A percentile compares a stretch with the other conserved stretches of the same genome.
Evolutionary conservation across 2,113 vertebrate genomes (phyloP).

Genomic region (Myodes glareolus): DNA sequence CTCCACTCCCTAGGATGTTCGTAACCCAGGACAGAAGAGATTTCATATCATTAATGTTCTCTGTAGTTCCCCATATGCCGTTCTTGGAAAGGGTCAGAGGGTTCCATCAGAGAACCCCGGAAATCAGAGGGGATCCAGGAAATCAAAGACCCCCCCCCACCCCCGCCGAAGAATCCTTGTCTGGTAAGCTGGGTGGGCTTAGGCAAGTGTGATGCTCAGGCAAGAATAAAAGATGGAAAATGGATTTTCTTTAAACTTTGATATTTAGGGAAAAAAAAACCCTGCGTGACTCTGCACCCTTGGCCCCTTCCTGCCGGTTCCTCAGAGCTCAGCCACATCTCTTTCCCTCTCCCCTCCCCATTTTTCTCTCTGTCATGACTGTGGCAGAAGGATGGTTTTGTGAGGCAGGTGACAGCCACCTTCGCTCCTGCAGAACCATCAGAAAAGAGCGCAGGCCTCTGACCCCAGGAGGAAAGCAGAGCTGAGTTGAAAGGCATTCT

Average conservation of each 20-base stretch:
- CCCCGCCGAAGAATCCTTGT: background rate
- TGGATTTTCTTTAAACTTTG: constrained; percentile 40
- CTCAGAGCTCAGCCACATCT: background rate
- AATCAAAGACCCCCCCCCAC: background rate
- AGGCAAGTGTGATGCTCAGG: background rate
- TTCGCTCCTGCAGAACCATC: background rate
- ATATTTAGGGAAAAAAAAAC: background rate
- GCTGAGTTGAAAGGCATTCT: constrained; percentile 64
- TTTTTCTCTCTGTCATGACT: background rate
- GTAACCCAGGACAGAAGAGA: background rate
- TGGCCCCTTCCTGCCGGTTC: background rate
- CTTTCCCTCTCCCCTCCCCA: too few species aligned
- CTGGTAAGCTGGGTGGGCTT: background rate
- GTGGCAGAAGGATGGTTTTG: background rate
- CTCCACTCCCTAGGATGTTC: background rate
- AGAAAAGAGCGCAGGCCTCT: background rate
- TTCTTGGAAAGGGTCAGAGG: background rate
- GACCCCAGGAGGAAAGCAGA: constrained; percentile 62
- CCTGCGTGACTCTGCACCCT: background rate
- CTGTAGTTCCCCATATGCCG: background rate
- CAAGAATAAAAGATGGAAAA: constrained; percentile 18
- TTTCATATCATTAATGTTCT: constrained; percentile 28
- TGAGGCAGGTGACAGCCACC: constrained; percentile 6
- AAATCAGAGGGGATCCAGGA: background rate
- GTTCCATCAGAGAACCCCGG: background rate